Base-by-base conservation (phyloP, 2,797 vertebrate genomes). In the Gymnoscopelus braueri region DNA sequence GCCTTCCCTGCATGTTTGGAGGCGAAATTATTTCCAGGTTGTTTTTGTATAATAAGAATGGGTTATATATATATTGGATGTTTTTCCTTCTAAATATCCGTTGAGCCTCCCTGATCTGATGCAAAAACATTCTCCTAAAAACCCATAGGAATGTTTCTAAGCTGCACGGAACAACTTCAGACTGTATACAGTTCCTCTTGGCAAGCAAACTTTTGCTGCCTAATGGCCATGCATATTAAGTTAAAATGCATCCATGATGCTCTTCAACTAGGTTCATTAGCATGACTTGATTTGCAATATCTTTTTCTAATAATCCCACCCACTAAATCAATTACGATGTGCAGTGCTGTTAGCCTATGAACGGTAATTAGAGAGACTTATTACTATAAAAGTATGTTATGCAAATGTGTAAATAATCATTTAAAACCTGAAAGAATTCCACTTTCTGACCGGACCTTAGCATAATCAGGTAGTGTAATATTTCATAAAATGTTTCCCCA, bases 291-390 rank as follows among this genome's bases (percentile, higher is more conserved):
- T 74, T 77, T 71, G 69, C 65, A 66, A 14, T 71, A 69, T 72
- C 69, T 68, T 79, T 51, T n/a, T 66, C 11, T 59, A 69, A 32
- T 68, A 74, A 76, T 75, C 79, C 26, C 7, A 44, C 60, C 54
- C 80, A 76, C 78, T 72, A 75, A 81, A 77, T 75, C 2, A 52
- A 58, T 44, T 50, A 23, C 60, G 59, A 69, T 68, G 63, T 65
- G 67, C 54, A 71, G 56, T 74, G 51, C 48, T 68, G 68, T 55
- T 63, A 56, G 29, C 67, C 35, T 50, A 58, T 24, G 51, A 69
- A 61, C 49, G 35, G 51, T 60, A 77, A 67, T 78, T 39, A 75
- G 53, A 69, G 24, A 72, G 47, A 47, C 50, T 8, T 7, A 44
- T 44, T 44, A 44, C 39, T 44, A 44, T 35, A 35, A 35, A 69